A percentile compares a stretch with the other conserved stretches of the same genome.
phyloP scores from a whole-genome alignment of 1,140 invertebrate species.

The Centruroides vittatus region DNA sequence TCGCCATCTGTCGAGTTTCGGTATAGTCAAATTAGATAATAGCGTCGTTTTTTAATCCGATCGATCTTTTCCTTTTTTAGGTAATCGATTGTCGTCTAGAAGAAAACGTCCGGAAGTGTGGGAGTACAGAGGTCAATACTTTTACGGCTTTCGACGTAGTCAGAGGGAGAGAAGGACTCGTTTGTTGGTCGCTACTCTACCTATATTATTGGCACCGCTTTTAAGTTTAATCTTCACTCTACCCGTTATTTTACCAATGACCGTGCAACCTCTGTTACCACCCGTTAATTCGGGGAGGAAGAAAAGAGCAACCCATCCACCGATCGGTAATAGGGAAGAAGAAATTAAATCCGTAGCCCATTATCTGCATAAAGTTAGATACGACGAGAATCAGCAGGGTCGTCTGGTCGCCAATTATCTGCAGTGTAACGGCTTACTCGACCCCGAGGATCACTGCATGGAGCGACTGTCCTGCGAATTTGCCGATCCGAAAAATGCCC shows the following conservation, averaged over 20 bases:
- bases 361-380: slow-evolving; percentile 14
- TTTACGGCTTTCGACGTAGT: slow-evolving; percentile 7
- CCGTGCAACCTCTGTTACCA: background rate
- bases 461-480: slow-evolving; percentile 29
- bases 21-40: too few relatives aligned
- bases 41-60: too few relatives aligned
- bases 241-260: slow-evolving; percentile 7
- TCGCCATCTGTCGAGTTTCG: too few relatives aligned
- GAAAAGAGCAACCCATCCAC: too few relatives aligned
- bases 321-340: background rate
- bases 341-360: slow-evolving; percentile 6
- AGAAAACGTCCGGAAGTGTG: slow-evolving; percentile 8
- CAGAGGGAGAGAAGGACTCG: background rate
- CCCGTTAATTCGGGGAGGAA: too few relatives aligned
- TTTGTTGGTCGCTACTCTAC: slow-evolving; percentile 8
- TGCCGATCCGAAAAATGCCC: slow-evolving; percentile 28
- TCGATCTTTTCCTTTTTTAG: too few relatives aligned
- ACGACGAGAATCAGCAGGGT: slow-evolving; percentile 17
- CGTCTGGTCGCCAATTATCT: slow-evolving; percentile 25
- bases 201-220: slow-evolving; percentile 9
- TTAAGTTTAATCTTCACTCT: slow-evolving; percentile 9
- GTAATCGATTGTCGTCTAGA: too few relatives aligned
- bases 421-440: slow-evolving; percentile 23
- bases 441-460: slow-evolving; percentile 21
- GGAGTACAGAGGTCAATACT: slow-evolving; percentile 14